Percentiles rank a stretch among this genome's conserved stretches.
phyloP scores from a whole-genome alignment of 2,113 vertebrate genomes.

The Ancistrus triradiatus region DNA sequence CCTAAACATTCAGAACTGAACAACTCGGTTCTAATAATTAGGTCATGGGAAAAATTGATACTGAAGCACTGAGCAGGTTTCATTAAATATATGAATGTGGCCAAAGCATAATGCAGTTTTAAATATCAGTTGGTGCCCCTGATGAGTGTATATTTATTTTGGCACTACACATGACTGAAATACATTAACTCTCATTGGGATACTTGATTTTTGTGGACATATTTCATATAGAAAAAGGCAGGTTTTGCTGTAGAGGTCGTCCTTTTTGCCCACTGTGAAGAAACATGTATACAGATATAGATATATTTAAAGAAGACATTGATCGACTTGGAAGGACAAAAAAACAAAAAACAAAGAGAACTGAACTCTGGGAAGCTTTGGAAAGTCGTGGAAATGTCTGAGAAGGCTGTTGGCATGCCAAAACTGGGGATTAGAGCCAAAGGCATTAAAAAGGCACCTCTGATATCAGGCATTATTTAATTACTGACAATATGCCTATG shows the following conservation, averaged over 20 bases:
- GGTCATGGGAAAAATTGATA: conserved; percentile 53
- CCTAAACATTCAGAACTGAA: conserved; percentile 70
- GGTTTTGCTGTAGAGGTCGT: conserved; percentile 75
- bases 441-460: conserved; percentile 66
- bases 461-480: conserved; percentile 66
- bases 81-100: conserved; percentile 88
- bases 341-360: conserved; percentile 65
- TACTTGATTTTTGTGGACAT: conserved; percentile 80
- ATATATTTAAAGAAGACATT: conserved; percentile 79
- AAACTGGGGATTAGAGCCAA: conserved; percentile 69
- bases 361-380: conserved; percentile 76
- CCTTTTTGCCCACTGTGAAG: conserved; percentile 95
- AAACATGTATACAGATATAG: conserved; percentile 77
- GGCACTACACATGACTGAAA: conserved; percentile 64
- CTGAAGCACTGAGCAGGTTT: conserved; percentile 81
- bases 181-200: conserved; percentile 75
- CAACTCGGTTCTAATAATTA: conserved; percentile 58
- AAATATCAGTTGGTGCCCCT: conserved; percentile 64
- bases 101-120: conserved; percentile 89
- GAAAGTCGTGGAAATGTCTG: conserved; percentile 78
- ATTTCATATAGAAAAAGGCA: conserved; percentile 65
- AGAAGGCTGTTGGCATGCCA: conserved; percentile 72
- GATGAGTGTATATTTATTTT: conserved; percentile 73
- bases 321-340: conserved; percentile 65
- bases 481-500: conserved; percentile 65